phyloP scores from a whole-genome alignment of 2,888 invertebrate genomes.

The Ophraella communa region DNA sequence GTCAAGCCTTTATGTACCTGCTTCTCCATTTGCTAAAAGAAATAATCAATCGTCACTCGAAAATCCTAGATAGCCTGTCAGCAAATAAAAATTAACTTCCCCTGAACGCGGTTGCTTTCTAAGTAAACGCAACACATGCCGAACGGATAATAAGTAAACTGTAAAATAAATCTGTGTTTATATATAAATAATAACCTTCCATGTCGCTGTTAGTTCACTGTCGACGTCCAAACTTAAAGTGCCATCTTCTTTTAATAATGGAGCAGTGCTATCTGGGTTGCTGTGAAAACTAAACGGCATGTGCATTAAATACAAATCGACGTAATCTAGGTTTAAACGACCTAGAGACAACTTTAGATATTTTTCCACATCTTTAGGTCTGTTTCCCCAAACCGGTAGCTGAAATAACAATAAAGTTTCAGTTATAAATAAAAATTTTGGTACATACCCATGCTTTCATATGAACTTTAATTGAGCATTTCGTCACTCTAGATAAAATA shows the following conservation, averaged over 20 bases:
- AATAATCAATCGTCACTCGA: neutral
- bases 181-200: slow-evolving; percentile 65
- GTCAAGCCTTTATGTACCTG: slow-evolving; percentile 68
- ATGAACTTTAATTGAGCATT: too few species aligned
- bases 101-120: too few species aligned
- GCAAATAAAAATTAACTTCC: too few species aligned
- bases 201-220: slow-evolving; percentile 72
- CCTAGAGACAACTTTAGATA: slow-evolving; percentile 71
- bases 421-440: too few species aligned
- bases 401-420: slow-evolving; percentile 55
- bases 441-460: too few species aligned
- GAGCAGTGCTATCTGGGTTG: slow-evolving; percentile 64
- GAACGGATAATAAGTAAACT: too few species aligned
- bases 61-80: too few species aligned
- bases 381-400: slow-evolving; percentile 75
- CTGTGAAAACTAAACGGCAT: slow-evolving; percentile 73
- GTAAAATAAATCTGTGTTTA: too few species aligned
- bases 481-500: too few species aligned
- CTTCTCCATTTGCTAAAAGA: slow-evolving; percentile 71
- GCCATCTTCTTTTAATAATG: slow-evolving; percentile 66
- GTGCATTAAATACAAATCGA: slow-evolving; percentile 82
- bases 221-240: slow-evolving; percentile 66
- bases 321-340: slow-evolving; percentile 70
- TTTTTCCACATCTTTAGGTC: slow-evolving; percentile 70
- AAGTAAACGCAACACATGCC: too few species aligned